These are phyloP conservation scores for Chloroceryle aenea DNA, from an alignment of 2,113 vertebrate species.

Conservation along the genomic window DNA sequence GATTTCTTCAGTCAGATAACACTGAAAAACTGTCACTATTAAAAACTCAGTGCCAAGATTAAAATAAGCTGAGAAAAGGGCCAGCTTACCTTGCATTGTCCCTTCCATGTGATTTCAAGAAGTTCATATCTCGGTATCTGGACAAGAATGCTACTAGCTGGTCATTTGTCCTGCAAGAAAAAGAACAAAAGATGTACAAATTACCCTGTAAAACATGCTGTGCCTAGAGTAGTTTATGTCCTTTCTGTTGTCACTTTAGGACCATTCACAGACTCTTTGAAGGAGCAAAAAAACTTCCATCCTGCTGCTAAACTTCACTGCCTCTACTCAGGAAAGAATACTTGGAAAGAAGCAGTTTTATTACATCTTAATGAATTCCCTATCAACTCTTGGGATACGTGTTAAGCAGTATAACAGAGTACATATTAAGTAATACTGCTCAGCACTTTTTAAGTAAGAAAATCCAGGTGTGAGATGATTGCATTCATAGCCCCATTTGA, in stretches of 20 bases:
- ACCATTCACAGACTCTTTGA: neutral
- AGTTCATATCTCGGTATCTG: slow-evolving; percentile 96
- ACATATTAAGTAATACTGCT: neutral
- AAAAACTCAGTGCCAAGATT: neutral
- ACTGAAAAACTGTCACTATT: neutral
- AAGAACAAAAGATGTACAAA: neutral
- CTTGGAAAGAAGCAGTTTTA: neutral
- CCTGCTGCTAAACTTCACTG: neutral
- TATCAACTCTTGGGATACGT: neutral
- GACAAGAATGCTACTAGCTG: slow-evolving; percentile 96
- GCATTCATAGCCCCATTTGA: neutral
- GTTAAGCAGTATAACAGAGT: neutral
- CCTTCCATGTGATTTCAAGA: slow-evolving; percentile 96
- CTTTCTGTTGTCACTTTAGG: neutral
- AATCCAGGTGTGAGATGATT: neutral
- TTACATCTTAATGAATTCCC: neutral
- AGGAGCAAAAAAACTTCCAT: neutral
- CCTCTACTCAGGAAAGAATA: neutral
- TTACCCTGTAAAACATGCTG: neutral
- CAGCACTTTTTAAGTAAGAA: neutral
- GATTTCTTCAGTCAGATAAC: neutral
- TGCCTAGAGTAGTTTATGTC: too few species aligned
- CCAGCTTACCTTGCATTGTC: slow-evolving; percentile 93
- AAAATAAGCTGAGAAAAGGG: neutral
- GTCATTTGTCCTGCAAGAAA: slow-evolving; percentile 88